phyloP scores from a whole-genome alignment of 2,797 vertebrate genomes.

The Strix occidentalis region DNA sequence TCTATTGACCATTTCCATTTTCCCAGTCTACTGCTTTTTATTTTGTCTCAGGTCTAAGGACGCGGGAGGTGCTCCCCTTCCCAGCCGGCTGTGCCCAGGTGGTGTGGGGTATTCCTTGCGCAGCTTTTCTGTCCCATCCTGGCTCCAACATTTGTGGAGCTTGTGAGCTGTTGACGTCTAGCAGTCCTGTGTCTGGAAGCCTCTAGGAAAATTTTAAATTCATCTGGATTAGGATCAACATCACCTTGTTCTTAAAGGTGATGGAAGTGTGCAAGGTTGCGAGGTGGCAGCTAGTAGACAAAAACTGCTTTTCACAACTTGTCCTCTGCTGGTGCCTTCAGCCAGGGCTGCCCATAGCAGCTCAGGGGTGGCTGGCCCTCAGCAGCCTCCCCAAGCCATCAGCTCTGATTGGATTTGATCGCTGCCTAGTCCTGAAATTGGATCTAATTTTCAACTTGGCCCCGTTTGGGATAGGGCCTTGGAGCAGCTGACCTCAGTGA shows the following conservation, averaged over 20 bases:
- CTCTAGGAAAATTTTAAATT: not conserved
- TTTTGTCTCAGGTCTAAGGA: rapidly evolving
- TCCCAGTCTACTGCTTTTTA: not conserved
- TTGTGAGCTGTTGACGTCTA: not conserved
- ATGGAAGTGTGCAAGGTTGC: not conserved
- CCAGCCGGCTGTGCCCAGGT: not conserved
- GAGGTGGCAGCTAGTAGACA: not conserved
- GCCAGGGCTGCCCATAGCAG: not conserved
- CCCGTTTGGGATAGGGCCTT: not conserved
- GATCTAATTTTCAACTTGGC: not conserved
- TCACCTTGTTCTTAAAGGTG: not conserved
- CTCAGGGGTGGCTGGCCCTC: not conserved
- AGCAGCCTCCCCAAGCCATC: not conserved
- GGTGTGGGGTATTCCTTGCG: not conserved
- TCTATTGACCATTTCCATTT: not conserved
- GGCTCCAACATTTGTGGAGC: not conserved
- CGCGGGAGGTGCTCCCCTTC: not conserved
- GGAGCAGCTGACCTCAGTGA: not conserved
- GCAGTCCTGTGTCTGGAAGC: not conserved
- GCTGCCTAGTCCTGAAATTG: not conserved
- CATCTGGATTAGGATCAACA: not conserved
- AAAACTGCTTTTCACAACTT: not conserved
- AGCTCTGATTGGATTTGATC: not conserved
- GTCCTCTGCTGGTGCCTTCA: not conserved
- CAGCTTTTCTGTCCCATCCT: not conserved